Percentiles rank a stretch among this genome's conserved stretches.
These are phyloP conservation scores for Schizaphis graminum DNA, from an alignment of 2,888 invertebrate genomes.

Conservation along the genomic window DNA sequence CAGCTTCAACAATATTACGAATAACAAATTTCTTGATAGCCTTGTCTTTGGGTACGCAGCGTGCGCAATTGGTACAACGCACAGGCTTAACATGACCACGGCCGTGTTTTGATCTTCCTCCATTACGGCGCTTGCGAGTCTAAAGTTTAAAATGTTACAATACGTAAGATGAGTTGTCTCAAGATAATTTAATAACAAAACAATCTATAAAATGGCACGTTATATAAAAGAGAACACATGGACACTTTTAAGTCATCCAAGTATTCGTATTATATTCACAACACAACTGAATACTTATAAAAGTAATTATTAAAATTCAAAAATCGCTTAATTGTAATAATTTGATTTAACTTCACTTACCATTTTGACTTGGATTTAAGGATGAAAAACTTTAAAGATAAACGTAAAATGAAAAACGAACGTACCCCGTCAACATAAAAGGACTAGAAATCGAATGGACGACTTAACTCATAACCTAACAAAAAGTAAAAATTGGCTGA, in stretches of 20 bases:
- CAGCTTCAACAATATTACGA: conserved; percentile 98
- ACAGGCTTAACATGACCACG: conserved; percentile 98
- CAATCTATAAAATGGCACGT: neutral
- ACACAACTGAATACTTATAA: neutral
- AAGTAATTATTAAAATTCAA: neutral
- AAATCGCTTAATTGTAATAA: neutral
- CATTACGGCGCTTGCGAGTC: conserved; percentile 98
- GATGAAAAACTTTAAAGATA: neutral
- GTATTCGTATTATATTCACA: neutral
- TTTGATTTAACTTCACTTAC: conserved; percentile 35
- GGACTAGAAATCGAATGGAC: conserved; percentile 41
- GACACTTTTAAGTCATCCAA: neutral
- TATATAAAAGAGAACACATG: conserved; percentile 2
- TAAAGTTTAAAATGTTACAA: conserved; percentile 70
- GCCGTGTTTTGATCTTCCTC: conserved; percentile 99
- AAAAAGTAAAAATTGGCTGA: neutral
- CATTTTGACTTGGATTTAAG: conserved; percentile 33
- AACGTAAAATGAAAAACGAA: neutral
- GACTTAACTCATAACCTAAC: conserved; percentile 62
- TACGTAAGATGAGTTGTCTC: neutral
- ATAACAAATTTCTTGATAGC: conserved; percentile 99
- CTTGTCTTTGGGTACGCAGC: conserved; percentile 99
- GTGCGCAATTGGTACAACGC: conserved; percentile 98
- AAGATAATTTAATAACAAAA: neutral
- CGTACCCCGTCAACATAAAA: conserved; percentile 24